phyloP scores from a whole-genome alignment of 2,888 invertebrate genomes.

The Nezara viridula region DNA sequence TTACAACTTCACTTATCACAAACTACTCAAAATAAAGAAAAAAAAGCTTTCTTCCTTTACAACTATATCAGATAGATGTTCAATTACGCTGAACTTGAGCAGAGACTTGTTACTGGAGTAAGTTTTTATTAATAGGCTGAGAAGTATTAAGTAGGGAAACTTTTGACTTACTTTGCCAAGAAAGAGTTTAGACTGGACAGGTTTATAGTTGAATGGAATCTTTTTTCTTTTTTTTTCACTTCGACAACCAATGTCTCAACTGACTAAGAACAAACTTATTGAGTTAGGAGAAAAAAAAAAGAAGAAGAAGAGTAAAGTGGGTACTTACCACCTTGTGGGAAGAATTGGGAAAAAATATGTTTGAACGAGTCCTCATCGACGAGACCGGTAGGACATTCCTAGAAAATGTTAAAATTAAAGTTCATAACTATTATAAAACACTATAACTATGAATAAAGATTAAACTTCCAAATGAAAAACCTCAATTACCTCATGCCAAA shows the following conservation, averaged over 20 bases:
- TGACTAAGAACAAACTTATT: background rate
- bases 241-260: background rate
- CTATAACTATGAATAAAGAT: background rate
- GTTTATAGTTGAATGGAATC: background rate
- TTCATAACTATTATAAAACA: background rate
- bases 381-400: constrained; percentile 88
- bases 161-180: constrained; percentile 19
- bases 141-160: constrained; percentile 16
- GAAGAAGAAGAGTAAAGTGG: background rate
- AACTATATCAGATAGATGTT: constrained; percentile 7
- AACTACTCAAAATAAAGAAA: background rate
- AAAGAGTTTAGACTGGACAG: background rate
- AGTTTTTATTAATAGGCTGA: constrained; percentile 9
- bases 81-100: constrained; percentile 9
- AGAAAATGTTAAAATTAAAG: constrained; percentile 67
- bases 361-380: constrained; percentile 91
- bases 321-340: constrained; percentile 87
- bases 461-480: background rate
- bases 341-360: constrained; percentile 89
- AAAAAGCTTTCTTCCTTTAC: background rate
- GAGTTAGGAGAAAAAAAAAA: background rate
- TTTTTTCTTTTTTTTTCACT: background rate
- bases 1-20: background rate
- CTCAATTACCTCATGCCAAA: no score
- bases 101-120: background rate